Evolutionary conservation across 2,888 invertebrate genomes (phyloP), one percentile per base, ranked within the genome.

Genomic region (Lasioglossum oenotherae): DNA sequence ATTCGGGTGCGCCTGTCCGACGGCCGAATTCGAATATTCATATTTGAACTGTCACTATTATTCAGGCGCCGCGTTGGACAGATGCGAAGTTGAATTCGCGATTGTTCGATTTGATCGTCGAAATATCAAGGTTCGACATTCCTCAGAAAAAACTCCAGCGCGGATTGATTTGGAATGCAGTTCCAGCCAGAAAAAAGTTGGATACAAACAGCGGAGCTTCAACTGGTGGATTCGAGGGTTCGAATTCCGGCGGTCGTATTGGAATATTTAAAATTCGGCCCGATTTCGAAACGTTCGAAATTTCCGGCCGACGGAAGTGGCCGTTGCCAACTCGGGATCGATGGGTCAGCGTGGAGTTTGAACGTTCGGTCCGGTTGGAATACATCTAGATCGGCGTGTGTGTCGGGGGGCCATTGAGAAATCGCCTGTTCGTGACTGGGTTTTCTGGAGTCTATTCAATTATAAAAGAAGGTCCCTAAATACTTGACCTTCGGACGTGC

Each of bases 381-480:
- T 60, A 27, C 46, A 5, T 60, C 2, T 4, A 27, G 60, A 67
- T 35, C 31, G 31, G 31, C 31, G 35, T n/a, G 53, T 53, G 67
- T 8, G 67, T 67, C 31, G 31, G 16, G 19, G 27, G 67, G 73
- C 19, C 31, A 19, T 19, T 73, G 49, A 73, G 46, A 49, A 73
- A 49, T 73, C 44, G 73, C 73, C 49, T 73, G 73, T 67, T 67
- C 67, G 35, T 14, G 76, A 76, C 77, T 67, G 35, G 46, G 46
- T 67, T n/a, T 31, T 46, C 5, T n/a, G 14, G 35, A 44, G 64
- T 76, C 69, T 19, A 72, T 81, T 73, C 53, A 83, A 83, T 82
- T 82, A 82, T 6, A 72, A 82, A 82, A 74, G 57, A 41, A 72
- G 67, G 38, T 74, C 23, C 57, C 60, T 71, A 83, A 85, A 87